These are phyloP conservation scores for Zygaena filipendulae DNA, from an alignment of 2,888 invertebrate genomes.

Conservation along the genomic window DNA sequence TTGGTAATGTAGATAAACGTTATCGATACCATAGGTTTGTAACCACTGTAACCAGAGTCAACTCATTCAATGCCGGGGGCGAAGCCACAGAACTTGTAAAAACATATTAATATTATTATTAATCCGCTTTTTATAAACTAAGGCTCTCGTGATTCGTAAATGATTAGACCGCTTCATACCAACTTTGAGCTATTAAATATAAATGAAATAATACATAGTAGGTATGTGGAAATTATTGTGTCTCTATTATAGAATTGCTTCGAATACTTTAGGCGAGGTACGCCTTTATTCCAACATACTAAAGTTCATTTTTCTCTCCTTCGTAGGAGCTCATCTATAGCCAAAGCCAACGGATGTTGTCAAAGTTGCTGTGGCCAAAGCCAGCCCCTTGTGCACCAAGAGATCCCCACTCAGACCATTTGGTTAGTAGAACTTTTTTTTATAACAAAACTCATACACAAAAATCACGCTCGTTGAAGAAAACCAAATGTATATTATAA, in stretches of 20 bases:
- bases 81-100: conserved; percentile 45
- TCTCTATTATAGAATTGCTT: no score
- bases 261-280: no score
- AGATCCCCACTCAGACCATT: conserved; percentile 67
- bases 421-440: conserved; percentile 63
- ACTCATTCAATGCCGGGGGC: conserved; percentile 43
- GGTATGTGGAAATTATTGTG: no score
- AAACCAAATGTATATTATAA: conserved; percentile 18
- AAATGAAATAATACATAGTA: no score
- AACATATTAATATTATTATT: conserved; percentile 63
- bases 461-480: conserved; percentile 6
- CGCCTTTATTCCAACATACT: conserved; percentile 48
- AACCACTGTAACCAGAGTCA: conserved; percentile 25
- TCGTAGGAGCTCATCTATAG: conserved; percentile 69
- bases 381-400: conserved; percentile 63
- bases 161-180: no score
- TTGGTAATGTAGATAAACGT: no score
- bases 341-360: conserved; percentile 69
- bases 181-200: no score
- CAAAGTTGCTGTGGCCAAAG: conserved; percentile 68
- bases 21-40: conserved; percentile 36
- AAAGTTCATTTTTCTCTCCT: conserved; percentile 63
- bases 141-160: no score
- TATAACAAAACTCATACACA: conserved; percentile 1
- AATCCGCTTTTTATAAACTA: no score